Evolutionary conservation across 1,140 invertebrate genomes (phyloP), one percentile per base, ranked within the genome.

Genomic region (Drosophila kanapiae): DNA sequence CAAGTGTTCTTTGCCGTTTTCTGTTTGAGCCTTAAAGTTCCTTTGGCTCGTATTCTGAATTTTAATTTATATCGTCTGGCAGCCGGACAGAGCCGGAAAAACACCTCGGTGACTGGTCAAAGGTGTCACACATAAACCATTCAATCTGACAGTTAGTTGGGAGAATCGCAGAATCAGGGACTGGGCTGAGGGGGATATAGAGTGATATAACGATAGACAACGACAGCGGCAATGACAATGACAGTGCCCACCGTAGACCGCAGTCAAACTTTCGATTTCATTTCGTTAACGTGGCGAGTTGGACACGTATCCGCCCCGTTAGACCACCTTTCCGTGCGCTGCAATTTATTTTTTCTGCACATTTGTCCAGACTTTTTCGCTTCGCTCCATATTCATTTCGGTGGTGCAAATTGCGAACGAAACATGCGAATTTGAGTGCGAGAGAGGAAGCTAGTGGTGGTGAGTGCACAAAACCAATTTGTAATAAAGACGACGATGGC

Each of bases 121-220:
- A 88, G 85, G 84, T 88, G 84, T 90, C 85, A 78, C 84, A 90
- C 84, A 88, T 88, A 88, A 88, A 88, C 80, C 84, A 88, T 88
- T 88, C 84, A 90, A 88, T 90, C 84, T 88, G 84, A 88, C 84
- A 90, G 78, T 58, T 69, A 62, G 43, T 29, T 48, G 53, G 64
- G 47, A 35, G 56, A 37, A 13, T 45, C 14, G 45, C 37, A 45
- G 16, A 64, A 40, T 40, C 53, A 35, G 57, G 27, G 6, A 43
- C 45, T 29, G 58, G 70, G 14, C 13, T 54, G 33, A 0, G 51
- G 27, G 33, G 59, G 56, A 38, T 31, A 40, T 37, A 57, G 23
- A 62, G 75, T 69, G 63, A 54, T 68, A 69, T 56, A 49, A 57
- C 51, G 38, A 60, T 56, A 56, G 53, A 56, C 53, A 74, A 37